Conservation (phyloP, 2,888 invertebrate species). For the Pseudococcus longispinus region DNA sequence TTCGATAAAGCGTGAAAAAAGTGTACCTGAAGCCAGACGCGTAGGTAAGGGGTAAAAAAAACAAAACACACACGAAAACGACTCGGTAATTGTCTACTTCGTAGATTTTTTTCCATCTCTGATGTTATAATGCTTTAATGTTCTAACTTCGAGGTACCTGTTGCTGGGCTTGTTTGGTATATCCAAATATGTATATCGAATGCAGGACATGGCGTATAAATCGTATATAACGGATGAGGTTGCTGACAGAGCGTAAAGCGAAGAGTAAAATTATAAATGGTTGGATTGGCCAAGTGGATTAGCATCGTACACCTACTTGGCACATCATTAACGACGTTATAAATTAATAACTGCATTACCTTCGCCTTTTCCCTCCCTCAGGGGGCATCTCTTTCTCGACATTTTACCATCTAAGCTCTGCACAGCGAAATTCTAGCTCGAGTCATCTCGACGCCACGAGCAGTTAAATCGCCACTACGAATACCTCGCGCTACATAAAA, state of each 20-base stretch:
- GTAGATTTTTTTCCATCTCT: background rate
- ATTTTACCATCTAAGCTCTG: background rate
- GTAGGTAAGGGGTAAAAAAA: background rate
- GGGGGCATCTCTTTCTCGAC: background rate
- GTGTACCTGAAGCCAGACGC: background rate
- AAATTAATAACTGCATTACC: background rate
- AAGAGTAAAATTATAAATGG: background rate
- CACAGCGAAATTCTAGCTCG: background rate
- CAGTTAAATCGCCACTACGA: background rate
- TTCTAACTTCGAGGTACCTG: background rate
- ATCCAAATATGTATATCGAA: conserved; percentile 21
- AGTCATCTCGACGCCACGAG: background rate
- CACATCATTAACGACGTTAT: conserved; percentile 3
- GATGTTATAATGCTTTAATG: background rate
- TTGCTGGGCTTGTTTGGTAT: background rate
- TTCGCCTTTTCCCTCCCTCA: background rate
- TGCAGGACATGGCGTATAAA: background rate
- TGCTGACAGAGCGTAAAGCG: conserved; percentile 7
- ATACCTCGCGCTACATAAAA: background rate
- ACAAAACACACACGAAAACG: background rate
- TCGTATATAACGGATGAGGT: background rate
- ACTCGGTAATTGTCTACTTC: background rate
- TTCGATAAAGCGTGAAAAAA: background rate
- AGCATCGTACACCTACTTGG: background rate
- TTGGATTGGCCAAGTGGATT: background rate